Base-by-base conservation (phyloP, 2,888 invertebrate species). In the Drosophila neutralis region DNA sequence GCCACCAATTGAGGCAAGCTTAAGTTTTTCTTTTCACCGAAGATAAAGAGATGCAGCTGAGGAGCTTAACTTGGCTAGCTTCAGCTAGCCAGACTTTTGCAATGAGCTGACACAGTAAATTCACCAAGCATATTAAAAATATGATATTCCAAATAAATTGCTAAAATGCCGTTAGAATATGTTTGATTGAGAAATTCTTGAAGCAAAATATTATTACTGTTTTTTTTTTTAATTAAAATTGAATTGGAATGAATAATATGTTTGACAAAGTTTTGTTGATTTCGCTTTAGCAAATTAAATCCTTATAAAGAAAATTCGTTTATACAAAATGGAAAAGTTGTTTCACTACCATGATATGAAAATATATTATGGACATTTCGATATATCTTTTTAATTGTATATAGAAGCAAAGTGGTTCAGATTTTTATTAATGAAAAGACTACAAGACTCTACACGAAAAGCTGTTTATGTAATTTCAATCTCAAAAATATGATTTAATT, bases 1-100 rank as follows among this genome's bases (percentile, higher is more conserved):
- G 91, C 91, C 91, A 89, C 90, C 92, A 91, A 92, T 92, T 92
- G 92, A 91, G 90, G 89, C 78, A 84, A 91, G 87, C 76, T 72
- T 74, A 80, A 69, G 71, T 58, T 82, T 82, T 80, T 66, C 67
- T 59, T 57, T 69, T 68, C 60, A 61, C 57, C 70, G 45, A 56
- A 78, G 65, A 63, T 74, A 69, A 74, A 74, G 76, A 71, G 76
- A 69, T 80, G 82, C 65, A 67, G 58, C 45, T 66, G 59, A 24
- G 24, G 31, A 36, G 68, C 53, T 65, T 45, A 48, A 8, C 45
- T 24, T 35, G 38, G 3, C 15, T 36, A 6, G 18, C n/a, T 40
- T 53, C 7, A 18, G 71, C 35, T 35, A 49, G 42, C 27, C 35
- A 31, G 73, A 76, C 76, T 45, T 61, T 18, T 27, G 27, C 18